These are phyloP conservation scores for Schlechtendalia chinensis DNA, from an alignment of 1,140 invertebrate species.

Conservation along the genomic window DNA sequence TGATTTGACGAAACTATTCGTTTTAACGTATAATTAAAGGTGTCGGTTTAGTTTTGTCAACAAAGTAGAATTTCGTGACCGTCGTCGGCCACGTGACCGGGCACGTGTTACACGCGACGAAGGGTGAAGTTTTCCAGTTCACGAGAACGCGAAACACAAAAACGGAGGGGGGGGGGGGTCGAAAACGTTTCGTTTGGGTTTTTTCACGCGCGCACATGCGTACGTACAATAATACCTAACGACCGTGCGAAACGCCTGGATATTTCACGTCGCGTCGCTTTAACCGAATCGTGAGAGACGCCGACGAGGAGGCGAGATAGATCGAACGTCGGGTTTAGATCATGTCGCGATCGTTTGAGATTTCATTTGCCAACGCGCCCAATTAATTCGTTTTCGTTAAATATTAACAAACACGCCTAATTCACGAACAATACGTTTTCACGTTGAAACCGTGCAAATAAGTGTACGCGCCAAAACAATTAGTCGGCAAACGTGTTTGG, in stretches of 20 bases:
- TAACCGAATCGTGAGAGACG: no score
- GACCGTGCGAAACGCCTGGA: no score
- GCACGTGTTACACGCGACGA: neutral
- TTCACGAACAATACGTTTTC: neutral
- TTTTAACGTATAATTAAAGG: neutral
- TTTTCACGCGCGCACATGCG: neutral
- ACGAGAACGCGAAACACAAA: neutral
- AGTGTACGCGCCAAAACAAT: neutral
- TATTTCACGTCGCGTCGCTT: no score
- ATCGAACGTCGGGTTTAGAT: no score
- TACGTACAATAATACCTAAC: no score
- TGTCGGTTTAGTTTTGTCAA: neutral
- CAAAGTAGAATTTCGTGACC: neutral
- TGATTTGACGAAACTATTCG: no score
- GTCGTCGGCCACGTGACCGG: neutral
- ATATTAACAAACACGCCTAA: neutral
- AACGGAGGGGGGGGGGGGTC: no score
- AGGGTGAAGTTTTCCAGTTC: neutral
- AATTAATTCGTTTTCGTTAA: neutral
- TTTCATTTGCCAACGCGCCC: no score
- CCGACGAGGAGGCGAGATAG: no score
- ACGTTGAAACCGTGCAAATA: neutral
- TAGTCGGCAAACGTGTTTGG: neutral
- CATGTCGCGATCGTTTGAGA: no score
- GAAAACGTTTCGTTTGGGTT: neutral